Base-by-base conservation (phyloP, 2,797 vertebrate genomes). In the Microctenopoma stevenorrisi region DNA sequence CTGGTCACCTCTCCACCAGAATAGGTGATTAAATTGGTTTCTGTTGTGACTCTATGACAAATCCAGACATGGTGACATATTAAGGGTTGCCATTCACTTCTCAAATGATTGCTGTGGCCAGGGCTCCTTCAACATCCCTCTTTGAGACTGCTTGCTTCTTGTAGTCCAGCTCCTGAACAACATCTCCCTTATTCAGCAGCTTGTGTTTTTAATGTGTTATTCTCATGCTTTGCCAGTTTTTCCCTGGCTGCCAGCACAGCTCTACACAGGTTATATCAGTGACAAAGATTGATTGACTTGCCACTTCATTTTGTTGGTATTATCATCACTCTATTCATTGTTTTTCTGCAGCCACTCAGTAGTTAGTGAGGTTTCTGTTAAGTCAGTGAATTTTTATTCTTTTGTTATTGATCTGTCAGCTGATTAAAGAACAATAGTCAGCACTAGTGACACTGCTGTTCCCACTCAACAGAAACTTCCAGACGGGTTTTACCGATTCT, bases 21-120 rank as follows among this genome's bases (percentile, higher is more conserved):
- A 18, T 3, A 30, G 10, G 5, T 66, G 60, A 75, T 66, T 60
- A 16, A 38, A 16, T 64, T 57, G 47, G 44, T 16, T 73, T 68
- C 67, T 30, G 4, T 25, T 35, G 15, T 30, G 44, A 18, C 7
- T 68, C 30, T 35, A 12, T 30, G 44, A 22, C 7, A 53, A 12
- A 4, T 22, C 2, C 0, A 5, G 13, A 15, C 18, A 42, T 26
- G 44, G 25, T 2, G 15, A 61, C 22, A 63, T 53, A 25, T 53
- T 46, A 25, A 30, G 43, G 47, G 30, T 14, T 42, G 18, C 14
- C 28, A 18, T 25, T 56, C 38, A 55, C 15, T 14, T 22, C 42
- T 8, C 57, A 58, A 22, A 40, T 30, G 26, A 33, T 57, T 15
- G 33, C 55, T 51, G 42, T 35, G 35, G 61, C 42, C 12, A 50